Evolutionary conservation across 2,797 vertebrate genomes (phyloP).

Genomic region (Melanotaenia maccullochi): DNA sequence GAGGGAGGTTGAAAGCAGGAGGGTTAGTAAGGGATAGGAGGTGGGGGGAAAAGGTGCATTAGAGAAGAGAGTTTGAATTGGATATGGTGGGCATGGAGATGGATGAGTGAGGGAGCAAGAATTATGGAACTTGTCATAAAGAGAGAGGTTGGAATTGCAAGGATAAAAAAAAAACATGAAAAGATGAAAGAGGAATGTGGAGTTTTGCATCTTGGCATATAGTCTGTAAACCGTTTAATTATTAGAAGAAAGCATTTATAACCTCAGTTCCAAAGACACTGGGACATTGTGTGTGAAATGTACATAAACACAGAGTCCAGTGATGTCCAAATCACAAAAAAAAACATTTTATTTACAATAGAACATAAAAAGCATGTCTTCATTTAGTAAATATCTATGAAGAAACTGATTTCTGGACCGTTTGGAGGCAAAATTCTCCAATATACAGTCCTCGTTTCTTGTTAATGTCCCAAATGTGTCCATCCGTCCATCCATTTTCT

Average conservation of each 20-base stretch:
- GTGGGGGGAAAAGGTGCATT: slow-evolving; percentile 34
- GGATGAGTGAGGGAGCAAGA: slow-evolving; percentile 25
- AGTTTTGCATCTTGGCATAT: background rate
- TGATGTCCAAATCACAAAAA: too few species aligned
- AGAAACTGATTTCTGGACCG: too few species aligned
- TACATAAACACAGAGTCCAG: too few species aligned
- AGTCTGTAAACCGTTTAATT: background rate
- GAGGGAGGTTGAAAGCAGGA: slow-evolving; percentile 25
- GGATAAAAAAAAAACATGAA: background rate
- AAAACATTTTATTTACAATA: too few species aligned
- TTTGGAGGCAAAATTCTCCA: too few species aligned
- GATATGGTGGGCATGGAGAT: slow-evolving; percentile 36
- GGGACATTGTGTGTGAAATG: too few species aligned
- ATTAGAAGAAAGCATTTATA: background rate
- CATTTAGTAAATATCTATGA: too few species aligned
- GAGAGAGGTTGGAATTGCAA: slow-evolving; percentile 27
- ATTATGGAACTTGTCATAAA: slow-evolving; percentile 9
- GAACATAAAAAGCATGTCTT: too few species aligned
- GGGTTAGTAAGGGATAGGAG: slow-evolving; percentile 32
- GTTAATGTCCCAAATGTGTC: too few species aligned
- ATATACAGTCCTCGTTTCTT: too few species aligned
- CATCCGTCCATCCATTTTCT: too few species aligned
- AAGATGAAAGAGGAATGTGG: background rate
- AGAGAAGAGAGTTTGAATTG: slow-evolving; percentile 28
- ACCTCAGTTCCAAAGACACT: background rate